Base-by-base conservation (phyloP, 2,797 vertebrate species). In the Pristis pectinata region DNA sequence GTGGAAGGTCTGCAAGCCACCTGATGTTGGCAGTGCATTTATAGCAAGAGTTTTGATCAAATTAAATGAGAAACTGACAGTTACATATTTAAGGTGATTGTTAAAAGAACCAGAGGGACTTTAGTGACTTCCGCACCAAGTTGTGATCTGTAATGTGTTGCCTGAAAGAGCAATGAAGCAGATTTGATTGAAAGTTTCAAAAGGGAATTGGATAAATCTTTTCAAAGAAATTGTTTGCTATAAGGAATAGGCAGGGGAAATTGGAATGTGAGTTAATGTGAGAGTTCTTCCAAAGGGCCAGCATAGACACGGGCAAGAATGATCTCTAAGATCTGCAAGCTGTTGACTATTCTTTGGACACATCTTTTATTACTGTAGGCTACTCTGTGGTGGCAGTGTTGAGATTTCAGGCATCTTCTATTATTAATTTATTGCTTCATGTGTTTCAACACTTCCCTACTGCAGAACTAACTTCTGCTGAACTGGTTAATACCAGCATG, bases 31-130 rank as follows among this genome's bases (percentile, higher is more conserved):
- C 22, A 67, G 87, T 41, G n/a, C 19, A 41, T 41, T 41, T 67
- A 67, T 64, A 9, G 61, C 34, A n/a, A 41, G 87, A 87, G 87
- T 91, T 91, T 67, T 67, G n/a, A 91, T 91, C 53, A 91, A 61
- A 91, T 2, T 67, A 91, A 91, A 91, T 67, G 59, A 67, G 87
- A 91, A 91, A 41, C 59, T 67, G 61, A n/a, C 37, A 61, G 87
- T 41, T 22, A 41, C 87, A 91, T 9, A 91, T 67, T 91, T 91
- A 24, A 67, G 61, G 59, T 91, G 64, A 41, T 64, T 64, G 87
- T n/a, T 9, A 41, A 91, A 91, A 91, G 59, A 91, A 24, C 59
- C 59, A 64, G 59, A 41, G 61, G 19, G 8, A 24, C 59, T n/a
- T 41, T 59, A 41, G 76, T n/a, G 17, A 37, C 61, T 91, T 64